Conservation (phyloP, 2,113 vertebrate genomes). For the Paradisaea rubra region DNA sequence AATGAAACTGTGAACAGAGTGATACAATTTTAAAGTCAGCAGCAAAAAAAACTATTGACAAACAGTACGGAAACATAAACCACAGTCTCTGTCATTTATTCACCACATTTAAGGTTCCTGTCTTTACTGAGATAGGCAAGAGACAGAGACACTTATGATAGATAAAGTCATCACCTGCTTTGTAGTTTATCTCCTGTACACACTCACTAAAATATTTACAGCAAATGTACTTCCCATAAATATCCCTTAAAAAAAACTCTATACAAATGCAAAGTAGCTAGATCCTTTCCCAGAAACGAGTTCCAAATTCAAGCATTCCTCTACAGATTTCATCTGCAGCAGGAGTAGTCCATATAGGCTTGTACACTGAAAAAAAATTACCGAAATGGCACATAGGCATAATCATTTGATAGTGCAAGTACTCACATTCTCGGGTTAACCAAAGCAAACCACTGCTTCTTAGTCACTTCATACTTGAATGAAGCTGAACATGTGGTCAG, state of each 20-base stretch:
- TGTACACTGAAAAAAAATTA: background rate
- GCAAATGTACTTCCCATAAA: background rate
- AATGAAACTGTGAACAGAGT: background rate
- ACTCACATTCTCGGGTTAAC: conserved; percentile 48
- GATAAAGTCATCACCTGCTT: background rate
- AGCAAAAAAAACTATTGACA: conserved; percentile 2
- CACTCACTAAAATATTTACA: conserved; percentile 1
- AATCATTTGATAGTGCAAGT: conserved; percentile 18
- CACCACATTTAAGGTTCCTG: background rate
- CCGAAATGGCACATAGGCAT: background rate
- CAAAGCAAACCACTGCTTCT: conserved; percentile 13
- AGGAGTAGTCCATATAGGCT: background rate
- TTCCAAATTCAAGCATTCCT: background rate
- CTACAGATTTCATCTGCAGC: background rate
- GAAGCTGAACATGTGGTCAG: background rate
- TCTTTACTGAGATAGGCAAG: background rate
- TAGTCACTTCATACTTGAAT: conserved; percentile 32
- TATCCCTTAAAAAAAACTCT: background rate
- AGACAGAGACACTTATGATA: background rate
- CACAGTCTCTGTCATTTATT: background rate
- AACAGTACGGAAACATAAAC: background rate
- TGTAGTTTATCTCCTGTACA: background rate
- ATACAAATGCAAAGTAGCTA: background rate
- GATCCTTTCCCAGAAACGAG: background rate
- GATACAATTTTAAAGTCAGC: background rate